A percentile compares a stretch with the other conserved stretches of the same genome.
Evolutionary conservation across 92 coral and sea anemone species (phyloP).

Genomic region (Muricea muricata): DNA sequence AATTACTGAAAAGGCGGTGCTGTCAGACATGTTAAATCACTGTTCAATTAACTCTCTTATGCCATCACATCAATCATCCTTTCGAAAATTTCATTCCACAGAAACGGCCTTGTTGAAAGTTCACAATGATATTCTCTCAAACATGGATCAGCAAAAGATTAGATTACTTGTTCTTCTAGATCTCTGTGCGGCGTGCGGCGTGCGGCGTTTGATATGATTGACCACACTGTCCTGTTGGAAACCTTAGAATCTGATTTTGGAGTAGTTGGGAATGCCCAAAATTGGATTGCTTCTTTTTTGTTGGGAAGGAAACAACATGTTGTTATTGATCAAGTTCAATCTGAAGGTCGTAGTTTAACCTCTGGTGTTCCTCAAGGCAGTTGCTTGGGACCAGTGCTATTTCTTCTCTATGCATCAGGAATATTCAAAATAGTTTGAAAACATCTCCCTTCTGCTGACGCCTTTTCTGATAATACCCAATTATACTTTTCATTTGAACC

Average conservation of each 20-base stretch:
- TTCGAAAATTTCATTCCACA: neutral
- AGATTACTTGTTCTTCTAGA: neutral
- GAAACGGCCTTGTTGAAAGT: neutral
- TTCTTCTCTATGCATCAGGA: neutral
- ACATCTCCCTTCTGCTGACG: neutral
- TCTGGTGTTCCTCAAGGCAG: neutral
- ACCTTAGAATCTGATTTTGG: neutral
- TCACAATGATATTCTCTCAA: neutral
- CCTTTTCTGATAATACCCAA: neutral
- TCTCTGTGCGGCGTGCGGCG: neutral
- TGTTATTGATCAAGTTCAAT: neutral
- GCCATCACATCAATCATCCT: neutral
- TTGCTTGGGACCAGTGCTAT: neutral
- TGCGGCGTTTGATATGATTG: neutral
- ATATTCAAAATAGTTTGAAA: neutral
- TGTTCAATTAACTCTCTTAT: neutral
- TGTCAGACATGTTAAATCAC: neutral
- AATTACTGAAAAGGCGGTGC: constrained; percentile 40
- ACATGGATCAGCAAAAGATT: neutral
- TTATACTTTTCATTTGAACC: neutral
- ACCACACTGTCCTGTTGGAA: neutral
- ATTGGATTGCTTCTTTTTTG: neutral
- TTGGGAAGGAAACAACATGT: neutral
- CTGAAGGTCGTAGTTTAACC: neutral
- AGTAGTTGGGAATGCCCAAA: neutral